These are phyloP conservation scores for Sebastes hubbsi DNA, from an alignment of 2,797 vertebrate genomes.

Conservation along the genomic window DNA sequence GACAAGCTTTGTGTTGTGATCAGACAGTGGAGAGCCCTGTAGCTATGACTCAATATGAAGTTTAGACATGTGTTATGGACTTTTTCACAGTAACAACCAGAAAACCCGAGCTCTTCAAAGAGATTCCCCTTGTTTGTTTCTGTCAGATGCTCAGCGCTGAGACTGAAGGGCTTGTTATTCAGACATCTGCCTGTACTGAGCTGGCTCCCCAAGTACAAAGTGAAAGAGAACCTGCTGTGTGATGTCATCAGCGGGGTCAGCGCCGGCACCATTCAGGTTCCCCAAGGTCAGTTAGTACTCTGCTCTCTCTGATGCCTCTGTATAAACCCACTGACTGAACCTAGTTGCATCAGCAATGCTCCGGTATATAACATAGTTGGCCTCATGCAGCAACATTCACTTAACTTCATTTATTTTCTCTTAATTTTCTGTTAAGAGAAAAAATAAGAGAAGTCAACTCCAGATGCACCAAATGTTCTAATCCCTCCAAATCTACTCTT, in stretches of 20 bases:
- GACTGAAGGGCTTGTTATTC: constrained; percentile 82
- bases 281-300: constrained; percentile 84
- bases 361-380: not conserved
- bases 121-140: constrained; percentile 11
- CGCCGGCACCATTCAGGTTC: constrained; percentile 91
- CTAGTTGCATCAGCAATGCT: not conserved
- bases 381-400: too few relatives aligned
- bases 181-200: constrained; percentile 86
- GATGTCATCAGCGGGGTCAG: constrained; percentile 91
- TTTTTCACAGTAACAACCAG: constrained; percentile 7
- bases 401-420: too few relatives aligned
- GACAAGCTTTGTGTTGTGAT: constrained; percentile 34
- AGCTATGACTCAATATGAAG: constrained; percentile 2
- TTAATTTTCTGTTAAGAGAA: too few relatives aligned
- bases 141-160: constrained; percentile 85
- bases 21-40: not conserved
- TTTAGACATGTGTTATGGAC: constrained; percentile 11
- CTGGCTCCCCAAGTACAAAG: constrained; percentile 91
- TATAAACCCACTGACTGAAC: not conserved
- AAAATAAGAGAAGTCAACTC: too few relatives aligned
- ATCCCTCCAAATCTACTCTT: too few relatives aligned
- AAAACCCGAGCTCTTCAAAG: constrained; percentile 16
- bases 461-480: too few relatives aligned
- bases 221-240: constrained; percentile 85
- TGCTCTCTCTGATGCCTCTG: constrained; percentile 4